Conservation (phyloP, 2,113 vertebrate species). For the Semnornis frantzii region DNA sequence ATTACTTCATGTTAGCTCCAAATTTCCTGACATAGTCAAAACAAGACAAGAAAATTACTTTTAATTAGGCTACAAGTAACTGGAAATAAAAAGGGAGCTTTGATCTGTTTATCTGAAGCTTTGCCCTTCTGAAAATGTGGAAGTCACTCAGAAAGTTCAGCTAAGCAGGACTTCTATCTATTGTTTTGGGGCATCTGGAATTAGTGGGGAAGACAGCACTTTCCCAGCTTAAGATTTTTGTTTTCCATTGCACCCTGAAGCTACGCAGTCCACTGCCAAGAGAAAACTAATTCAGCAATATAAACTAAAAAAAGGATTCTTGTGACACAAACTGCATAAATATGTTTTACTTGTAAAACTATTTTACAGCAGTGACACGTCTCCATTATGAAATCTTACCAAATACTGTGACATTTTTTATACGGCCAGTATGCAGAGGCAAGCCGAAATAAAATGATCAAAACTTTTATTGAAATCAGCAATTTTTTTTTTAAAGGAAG, state of each 20-base stretch:
- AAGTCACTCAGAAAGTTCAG: conserved; percentile 5
- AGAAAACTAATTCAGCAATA: conserved; percentile 54
- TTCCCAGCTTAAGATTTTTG: conserved; percentile 50
- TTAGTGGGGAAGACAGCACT: conserved; percentile 45
- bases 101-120: background rate
- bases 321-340: conserved; percentile 52
- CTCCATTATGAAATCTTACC: conserved; percentile 11
- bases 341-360: conserved; percentile 44
- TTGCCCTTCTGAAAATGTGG: background rate
- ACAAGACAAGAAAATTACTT: background rate
- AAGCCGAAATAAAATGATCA: background rate
- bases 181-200: conserved; percentile 66
- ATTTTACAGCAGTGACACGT: conserved; percentile 21
- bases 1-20: background rate
- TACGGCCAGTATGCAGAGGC: background rate
- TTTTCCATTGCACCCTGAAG: conserved; percentile 64
- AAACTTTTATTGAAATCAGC: background rate
- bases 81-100: background rate
- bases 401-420: background rate
- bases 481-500: background rate
- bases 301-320: conserved; percentile 67
- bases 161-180: conserved; percentile 40
- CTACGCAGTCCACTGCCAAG: conserved; percentile 55
- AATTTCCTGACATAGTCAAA: background rate
- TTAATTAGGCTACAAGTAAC: background rate